These are phyloP conservation scores for Oreochromis niloticus DNA, from an alignment of 2,113 vertebrate species.

Conservation along the genomic window DNA sequence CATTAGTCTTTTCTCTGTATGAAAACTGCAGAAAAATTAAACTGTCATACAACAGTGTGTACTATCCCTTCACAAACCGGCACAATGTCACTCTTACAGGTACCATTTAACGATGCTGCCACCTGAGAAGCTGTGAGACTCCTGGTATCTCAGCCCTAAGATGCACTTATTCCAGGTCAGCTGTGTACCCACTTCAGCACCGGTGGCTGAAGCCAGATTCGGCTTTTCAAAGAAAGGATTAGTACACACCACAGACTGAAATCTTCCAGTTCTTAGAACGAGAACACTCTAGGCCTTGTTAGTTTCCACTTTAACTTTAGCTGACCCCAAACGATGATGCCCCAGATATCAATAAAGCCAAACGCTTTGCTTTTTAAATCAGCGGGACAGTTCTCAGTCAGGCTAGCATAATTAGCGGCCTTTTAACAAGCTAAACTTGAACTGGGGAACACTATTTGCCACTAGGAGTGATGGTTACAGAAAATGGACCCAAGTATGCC, in stretches of 20 bases:
- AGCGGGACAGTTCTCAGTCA: background rate
- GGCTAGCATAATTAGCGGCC: background rate
- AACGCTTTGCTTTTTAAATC: background rate
- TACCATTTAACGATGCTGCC: background rate
- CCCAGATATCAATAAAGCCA: background rate
- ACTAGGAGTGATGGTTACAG: background rate
- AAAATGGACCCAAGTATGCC: background rate
- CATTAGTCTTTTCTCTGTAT: background rate
- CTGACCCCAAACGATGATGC: background rate
- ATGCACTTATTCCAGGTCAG: background rate
- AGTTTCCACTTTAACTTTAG: background rate
- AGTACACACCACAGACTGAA: background rate
- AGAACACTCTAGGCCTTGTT: background rate
- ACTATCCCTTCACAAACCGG: background rate
- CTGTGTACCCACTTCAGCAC: background rate
- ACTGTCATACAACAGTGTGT: background rate
- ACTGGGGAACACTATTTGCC: background rate
- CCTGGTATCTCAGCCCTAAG: background rate
- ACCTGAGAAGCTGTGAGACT: background rate
- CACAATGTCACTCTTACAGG: background rate
- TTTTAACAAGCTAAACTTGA: background rate
- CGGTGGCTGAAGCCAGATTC: background rate
- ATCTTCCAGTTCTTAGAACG: background rate
- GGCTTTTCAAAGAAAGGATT: background rate
- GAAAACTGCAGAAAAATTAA: background rate